Evolutionary conservation across 2,797 vertebrate species (phyloP).

Genomic region (Arnoldichthys spilopterus): DNA sequence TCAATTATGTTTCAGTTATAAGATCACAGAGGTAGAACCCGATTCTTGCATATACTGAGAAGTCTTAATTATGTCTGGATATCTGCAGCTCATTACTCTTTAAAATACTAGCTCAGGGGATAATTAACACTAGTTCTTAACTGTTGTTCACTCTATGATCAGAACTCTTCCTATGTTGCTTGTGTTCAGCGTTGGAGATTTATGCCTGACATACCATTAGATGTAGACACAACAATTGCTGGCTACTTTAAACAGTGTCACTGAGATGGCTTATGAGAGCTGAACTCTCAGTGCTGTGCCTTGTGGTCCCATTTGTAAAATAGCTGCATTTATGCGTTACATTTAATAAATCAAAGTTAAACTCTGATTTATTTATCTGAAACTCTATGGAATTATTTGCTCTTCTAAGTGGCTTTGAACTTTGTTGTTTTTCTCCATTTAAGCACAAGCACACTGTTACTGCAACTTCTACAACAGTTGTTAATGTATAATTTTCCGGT

Average conservation of each 20-base stretch:
- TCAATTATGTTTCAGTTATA: conserved; percentile 24
- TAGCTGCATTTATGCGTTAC: too few relatives aligned
- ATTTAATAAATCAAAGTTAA: too few relatives aligned
- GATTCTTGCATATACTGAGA: background rate
- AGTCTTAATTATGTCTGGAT: conserved; percentile 8
- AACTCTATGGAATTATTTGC: background rate
- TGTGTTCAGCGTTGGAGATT: conserved; percentile 16
- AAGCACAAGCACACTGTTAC: background rate
- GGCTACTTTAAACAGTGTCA: conserved; percentile 16
- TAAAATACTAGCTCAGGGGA: conserved; percentile 2
- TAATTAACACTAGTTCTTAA: conserved; percentile 13
- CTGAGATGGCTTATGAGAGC: conserved; percentile 27
- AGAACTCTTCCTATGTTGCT: conserved; percentile 5
- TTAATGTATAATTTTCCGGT: too few relatives aligned
- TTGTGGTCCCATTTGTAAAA: conserved; percentile 22
- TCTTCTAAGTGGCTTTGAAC: background rate
- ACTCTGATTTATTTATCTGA: background rate
- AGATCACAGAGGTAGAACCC: conserved; percentile 4
- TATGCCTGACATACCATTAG: conserved; percentile 45
- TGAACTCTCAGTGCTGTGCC: conserved; percentile 11
- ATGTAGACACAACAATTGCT: conserved; percentile 25
- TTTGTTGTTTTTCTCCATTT: background rate
- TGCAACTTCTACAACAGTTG: background rate
- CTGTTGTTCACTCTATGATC: conserved; percentile 21
- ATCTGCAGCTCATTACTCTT: conserved; percentile 13